phyloP scores from a whole-genome alignment of 2,888 invertebrate species.

The Capitulum mitella region DNA sequence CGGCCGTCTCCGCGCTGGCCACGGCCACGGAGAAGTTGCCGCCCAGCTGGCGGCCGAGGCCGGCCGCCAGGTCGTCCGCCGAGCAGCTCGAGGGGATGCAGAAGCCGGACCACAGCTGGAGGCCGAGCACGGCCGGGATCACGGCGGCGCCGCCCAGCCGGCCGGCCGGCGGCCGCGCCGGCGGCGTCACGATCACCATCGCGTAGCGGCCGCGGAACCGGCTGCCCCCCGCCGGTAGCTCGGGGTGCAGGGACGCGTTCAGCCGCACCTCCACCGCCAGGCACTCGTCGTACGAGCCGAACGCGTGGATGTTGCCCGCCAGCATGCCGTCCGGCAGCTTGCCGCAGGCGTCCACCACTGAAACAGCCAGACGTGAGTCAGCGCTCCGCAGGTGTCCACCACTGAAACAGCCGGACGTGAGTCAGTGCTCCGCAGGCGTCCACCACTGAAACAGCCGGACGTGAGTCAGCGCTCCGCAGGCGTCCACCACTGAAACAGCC shows the following conservation, averaged over 20 bases:
- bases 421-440: too few relatives aligned
- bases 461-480: too few relatives aligned
- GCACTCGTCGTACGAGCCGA: conserved; percentile 49
- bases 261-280: conserved; percentile 27
- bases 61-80: not conserved
- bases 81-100: not conserved
- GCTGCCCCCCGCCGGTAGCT: not conserved
- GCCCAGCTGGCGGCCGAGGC: not conserved
- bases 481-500: too few relatives aligned
- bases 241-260: not conserved
- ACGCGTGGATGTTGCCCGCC: conserved; percentile 45
- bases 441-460: too few relatives aligned
- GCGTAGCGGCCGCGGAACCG: not conserved
- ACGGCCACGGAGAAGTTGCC: not conserved
- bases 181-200: not conserved
- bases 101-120: not conserved
- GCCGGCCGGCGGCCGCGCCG: not conserved
- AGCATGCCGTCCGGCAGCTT: conserved; percentile 48
- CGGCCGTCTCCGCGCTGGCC: not conserved
- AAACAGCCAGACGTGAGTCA: too few relatives aligned
- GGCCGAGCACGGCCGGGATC: not conserved
- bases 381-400: too few relatives aligned
- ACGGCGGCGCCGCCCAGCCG: not conserved
- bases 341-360: conserved; percentile 50
- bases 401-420: too few relatives aligned